Base-by-base conservation (phyloP, 2,797 vertebrate genomes). In the Pitangus sulphuratus region DNA sequence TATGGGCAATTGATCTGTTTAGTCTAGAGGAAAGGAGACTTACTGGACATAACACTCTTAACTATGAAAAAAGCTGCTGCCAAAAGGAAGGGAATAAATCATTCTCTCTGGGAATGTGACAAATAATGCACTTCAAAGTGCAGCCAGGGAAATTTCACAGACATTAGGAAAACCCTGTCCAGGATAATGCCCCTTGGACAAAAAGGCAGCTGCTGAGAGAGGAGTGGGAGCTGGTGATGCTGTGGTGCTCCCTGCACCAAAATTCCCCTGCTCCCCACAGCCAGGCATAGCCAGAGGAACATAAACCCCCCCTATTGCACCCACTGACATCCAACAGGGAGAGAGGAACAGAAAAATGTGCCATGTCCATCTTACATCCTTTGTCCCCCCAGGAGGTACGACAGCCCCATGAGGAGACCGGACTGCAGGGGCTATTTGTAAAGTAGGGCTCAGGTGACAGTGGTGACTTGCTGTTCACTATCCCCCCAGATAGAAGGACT, bases 41-140 rank as follows among this genome's bases (percentile, higher is more conserved):
- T 81, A 82, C 24, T 2, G 15, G 58, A 57, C 53, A 25, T 56
- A 92, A 51, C 33, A 44, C 54, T 71, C 48, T 74, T 62, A 71
- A 78, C 61, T 57, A 50, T 28, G 37, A 79, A 84, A 92, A 89
- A 92, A 76, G 26, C 37, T 76, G 42, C 58, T 92, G 89, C 2
- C 16, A 57, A 93, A 90, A 56, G 57, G 35, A 89, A 84, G 30
- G 30, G 53, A 81, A 95, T 87, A 84, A 95, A 87, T 95, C 35
- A 87, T 86, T 75, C 82, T 92, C 45, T 60, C 51, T 39, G 61
- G 42, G 45, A 70, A 84, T 68, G 58, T 92, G 89, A 90, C 87
- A 91, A 89, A 58, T 60, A 84, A 92, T 69, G n/a, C 65, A 44
- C 70, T 90, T 84, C 56, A 85, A 89, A 89, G 57, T 45, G 45